Conservation (phyloP, 2,797 vertebrate species). For the Hafferia zeledoni region DNA sequence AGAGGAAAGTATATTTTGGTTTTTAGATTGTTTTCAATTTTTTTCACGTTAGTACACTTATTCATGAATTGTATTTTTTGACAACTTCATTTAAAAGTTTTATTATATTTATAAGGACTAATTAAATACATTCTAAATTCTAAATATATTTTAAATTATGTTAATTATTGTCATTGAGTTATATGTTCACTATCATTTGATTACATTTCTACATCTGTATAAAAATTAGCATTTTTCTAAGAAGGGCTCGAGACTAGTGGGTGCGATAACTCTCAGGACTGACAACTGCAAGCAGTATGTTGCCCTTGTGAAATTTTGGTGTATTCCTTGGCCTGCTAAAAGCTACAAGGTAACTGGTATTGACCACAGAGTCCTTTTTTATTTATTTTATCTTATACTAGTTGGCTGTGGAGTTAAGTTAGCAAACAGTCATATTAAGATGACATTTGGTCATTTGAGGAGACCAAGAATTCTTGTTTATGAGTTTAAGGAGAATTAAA, state of each 20-base stretch:
- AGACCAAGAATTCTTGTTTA: background rate
- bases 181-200: background rate
- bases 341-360: background rate
- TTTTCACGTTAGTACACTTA: background rate
- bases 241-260: background rate
- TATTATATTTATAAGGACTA: background rate
- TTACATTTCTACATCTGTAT: background rate
- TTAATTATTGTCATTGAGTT: background rate
- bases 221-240: background rate
- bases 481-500: background rate
- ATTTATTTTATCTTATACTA: background rate
- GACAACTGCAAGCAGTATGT: background rate
- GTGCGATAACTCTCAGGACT: background rate
- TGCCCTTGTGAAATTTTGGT: background rate
- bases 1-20: background rate
- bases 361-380: background rate
- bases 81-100: background rate
- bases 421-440: background rate
- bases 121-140: background rate
- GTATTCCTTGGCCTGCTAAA: background rate
- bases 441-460: background rate
- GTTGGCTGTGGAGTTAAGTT: background rate
- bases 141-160: background rate
- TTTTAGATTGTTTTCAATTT: background rate
- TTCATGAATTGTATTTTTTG: background rate